These are phyloP conservation scores for Trypoxylon attenuatum DNA, from an alignment of 2,888 invertebrate species.

Conservation along the genomic window DNA sequence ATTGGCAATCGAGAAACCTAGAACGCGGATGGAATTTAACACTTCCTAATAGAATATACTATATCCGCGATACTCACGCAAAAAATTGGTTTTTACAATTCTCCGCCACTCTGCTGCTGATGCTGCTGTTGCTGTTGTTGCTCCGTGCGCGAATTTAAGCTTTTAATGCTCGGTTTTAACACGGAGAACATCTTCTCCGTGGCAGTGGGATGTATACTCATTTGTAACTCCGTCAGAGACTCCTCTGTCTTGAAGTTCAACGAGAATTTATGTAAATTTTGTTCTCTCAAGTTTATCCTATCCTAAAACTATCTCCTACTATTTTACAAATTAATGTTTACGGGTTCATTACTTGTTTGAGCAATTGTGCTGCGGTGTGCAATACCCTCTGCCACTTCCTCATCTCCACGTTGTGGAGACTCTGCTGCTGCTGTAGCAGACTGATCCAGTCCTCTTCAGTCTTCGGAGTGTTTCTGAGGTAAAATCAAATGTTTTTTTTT, in stretches of 20 bases:
- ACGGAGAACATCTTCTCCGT: slow-evolving; percentile 77
- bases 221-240: slow-evolving; percentile 84
- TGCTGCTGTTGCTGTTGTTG: too few species aligned
- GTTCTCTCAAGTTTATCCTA: too few species aligned
- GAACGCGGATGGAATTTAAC: background rate
- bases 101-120: slow-evolving; percentile 48
- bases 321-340: too few species aligned
- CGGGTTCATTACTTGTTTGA: slow-evolving; percentile 87
- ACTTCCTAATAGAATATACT: slow-evolving; percentile 2
- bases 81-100: slow-evolving; percentile 44
- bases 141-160: slow-evolving; percentile 62
- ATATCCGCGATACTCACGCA: slow-evolving; percentile 15
- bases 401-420: slow-evolving; percentile 87
- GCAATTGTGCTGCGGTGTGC: slow-evolving; percentile 82
- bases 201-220: slow-evolving; percentile 78
- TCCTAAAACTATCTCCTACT: too few species aligned
- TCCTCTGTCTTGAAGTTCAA: slow-evolving; percentile 92
- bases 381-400: slow-evolving; percentile 88
- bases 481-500: background rate
- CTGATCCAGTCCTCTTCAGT: slow-evolving; percentile 89
- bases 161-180: slow-evolving; percentile 70
- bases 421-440: slow-evolving; percentile 86
- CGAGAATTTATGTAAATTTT: too few species aligned
- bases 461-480: slow-evolving; percentile 81
- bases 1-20: slow-evolving; percentile 14